These are phyloP conservation scores for Automeris io DNA, from an alignment of 2,888 invertebrate genomes.

Conservation along the genomic window DNA sequence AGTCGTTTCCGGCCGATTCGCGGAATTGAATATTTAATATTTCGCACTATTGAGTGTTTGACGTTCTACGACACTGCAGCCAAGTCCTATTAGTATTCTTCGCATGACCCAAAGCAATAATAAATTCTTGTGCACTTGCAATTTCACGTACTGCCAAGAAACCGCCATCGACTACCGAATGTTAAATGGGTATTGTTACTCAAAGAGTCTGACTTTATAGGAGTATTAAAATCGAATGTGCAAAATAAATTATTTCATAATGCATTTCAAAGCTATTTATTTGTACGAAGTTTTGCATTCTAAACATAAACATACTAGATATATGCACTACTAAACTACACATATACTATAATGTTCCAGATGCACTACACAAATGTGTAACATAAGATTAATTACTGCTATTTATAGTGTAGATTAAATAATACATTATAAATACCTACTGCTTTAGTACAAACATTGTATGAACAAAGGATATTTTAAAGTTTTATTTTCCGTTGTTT, in stretches of 20 bases:
- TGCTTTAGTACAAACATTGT: too few relatives aligned
- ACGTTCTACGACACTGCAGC: slow-evolving; percentile 37
- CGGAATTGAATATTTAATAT: slow-evolving; percentile 58
- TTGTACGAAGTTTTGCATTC: not conserved
- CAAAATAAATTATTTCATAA: slow-evolving; percentile 5
- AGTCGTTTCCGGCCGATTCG: slow-evolving; percentile 66
- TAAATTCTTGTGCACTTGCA: slow-evolving; percentile 75
- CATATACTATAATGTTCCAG: too few relatives aligned
- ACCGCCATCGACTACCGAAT: slow-evolving; percentile 63
- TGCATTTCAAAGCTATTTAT: not conserved
- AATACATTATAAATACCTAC: too few relatives aligned
- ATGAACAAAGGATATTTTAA: too few relatives aligned
- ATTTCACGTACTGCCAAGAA: slow-evolving; percentile 69
- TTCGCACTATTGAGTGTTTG: slow-evolving; percentile 46
- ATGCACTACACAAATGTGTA: too few relatives aligned
- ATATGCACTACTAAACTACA: too few relatives aligned
- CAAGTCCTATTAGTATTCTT: slow-evolving; percentile 58
- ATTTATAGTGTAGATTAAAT: too few relatives aligned
- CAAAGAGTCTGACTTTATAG: slow-evolving; percentile 22
- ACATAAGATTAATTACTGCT: too few relatives aligned
- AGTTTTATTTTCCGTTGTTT: too few relatives aligned
- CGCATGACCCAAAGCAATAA: slow-evolving; percentile 55
- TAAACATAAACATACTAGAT: too few relatives aligned
- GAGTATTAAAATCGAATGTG: slow-evolving; percentile 9
- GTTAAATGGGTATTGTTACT: slow-evolving; percentile 55